Evolutionary conservation across 2,888 invertebrate genomes (phyloP), one percentile per base, ranked within the genome.

Genomic region (Drosophila pegasa): DNA sequence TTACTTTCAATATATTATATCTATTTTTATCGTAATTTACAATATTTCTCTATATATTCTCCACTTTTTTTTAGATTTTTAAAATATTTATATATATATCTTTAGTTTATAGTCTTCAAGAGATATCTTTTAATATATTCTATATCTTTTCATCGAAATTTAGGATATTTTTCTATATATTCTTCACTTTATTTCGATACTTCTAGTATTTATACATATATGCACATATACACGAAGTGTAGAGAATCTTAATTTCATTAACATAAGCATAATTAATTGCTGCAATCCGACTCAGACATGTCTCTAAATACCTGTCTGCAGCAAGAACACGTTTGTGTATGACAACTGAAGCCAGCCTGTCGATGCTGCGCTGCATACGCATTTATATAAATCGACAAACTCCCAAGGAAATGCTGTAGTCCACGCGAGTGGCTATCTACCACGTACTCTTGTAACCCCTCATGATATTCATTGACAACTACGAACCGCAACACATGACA

Each of bases 341-440:
- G n/a, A 43, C 2, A n/a, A 43, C n/a, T n/a, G 7, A 48, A 48
- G 33, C 9, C 20, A 20, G 9, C 3, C 47, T 20, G 14, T 18
- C 14, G 12, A 47, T 47, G 47, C 47, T 31, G 48, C 9, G 14
- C 14, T 33, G 48, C 12, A 20, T n/a, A 33, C 14, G n/a, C n/a
- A n/a, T n/a, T 31, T 20, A 14, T 33, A 33, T n/a, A 18, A 47
- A 29, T 12, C 6, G 6, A 18, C 10, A 29, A 2, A 41, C 10
- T 38, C 47, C 38, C 38, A 59, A 57, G 75, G 66, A 84, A 67
- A 75, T 25, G 75, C 75, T 71, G 78, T 81, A 85, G 76, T 67
- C 67, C 60, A 51, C 37, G 40, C 35, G 25, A 16, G 31, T 22
- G 20, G 0, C 35, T 41, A 25, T 31, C 43, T 20, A 43, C 56